Evolutionary conservation across 2,888 invertebrate species (phyloP).

Genomic region (Leptarthrus brevirostris): DNA sequence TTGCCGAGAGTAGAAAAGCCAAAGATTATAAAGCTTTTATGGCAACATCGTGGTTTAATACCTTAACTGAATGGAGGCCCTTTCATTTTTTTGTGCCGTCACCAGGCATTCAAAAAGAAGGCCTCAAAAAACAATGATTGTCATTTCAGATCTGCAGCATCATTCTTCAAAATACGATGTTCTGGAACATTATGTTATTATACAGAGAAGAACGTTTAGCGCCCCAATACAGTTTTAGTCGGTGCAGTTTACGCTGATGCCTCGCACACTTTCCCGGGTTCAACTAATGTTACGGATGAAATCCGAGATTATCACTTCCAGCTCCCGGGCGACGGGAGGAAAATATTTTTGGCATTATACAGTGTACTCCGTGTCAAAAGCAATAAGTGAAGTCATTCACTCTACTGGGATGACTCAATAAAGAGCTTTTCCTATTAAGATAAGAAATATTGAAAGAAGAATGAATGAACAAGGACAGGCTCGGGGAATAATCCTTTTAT

Average conservation of each 20-base stretch:
- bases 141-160: conserved; percentile 50
- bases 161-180: conserved; percentile 43
- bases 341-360: conserved; percentile 32
- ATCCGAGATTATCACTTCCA: conserved; percentile 21
- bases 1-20: too few species aligned
- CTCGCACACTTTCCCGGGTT: neutral
- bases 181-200: conserved; percentile 18
- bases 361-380: conserved; percentile 50
- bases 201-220: neutral
- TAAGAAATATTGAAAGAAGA: conserved; percentile 50
- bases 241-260: conserved; percentile 22
- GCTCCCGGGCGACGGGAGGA: neutral
- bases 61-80: too few species aligned
- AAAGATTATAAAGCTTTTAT: too few species aligned
- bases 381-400: conserved; percentile 50
- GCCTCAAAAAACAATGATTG: conserved; percentile 51
- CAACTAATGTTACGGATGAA: conserved; percentile 10
- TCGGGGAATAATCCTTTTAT: conserved; percentile 35
- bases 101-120: neutral
- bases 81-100: conserved; percentile 2
- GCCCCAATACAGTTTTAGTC: neutral
- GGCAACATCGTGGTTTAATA: too few species aligned
- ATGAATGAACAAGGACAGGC: conserved; percentile 44
- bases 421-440: conserved; percentile 42
- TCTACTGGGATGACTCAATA: conserved; percentile 48